These are phyloP conservation scores for Panulirus ornatus DNA, from an alignment of 1,140 invertebrate species.

Conservation along the genomic window DNA sequence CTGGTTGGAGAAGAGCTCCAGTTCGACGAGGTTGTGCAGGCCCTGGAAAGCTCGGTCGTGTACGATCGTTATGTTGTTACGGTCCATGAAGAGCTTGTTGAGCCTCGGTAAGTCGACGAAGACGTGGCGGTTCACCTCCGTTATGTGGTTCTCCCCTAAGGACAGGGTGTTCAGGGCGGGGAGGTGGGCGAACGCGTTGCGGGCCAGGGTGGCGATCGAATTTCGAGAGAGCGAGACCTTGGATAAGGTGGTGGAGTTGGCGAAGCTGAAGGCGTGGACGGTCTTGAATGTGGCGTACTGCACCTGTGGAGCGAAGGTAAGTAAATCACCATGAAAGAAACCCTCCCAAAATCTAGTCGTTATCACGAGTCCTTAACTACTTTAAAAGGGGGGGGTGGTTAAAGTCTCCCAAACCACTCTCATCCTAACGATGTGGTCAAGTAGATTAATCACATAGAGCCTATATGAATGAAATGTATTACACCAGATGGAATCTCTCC, in stretches of 20 bases:
- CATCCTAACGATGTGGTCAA: too few species aligned
- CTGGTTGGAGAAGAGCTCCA: constrained; percentile 85
- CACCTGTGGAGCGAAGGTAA: constrained; percentile 78
- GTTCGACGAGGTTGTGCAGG: constrained; percentile 82
- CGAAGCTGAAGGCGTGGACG: constrained; percentile 84
- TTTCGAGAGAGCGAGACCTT: constrained; percentile 78
- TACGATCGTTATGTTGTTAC: constrained; percentile 86
- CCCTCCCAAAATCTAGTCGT: too few species aligned
- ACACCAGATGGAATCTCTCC: too few species aligned
- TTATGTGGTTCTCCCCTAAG: constrained; percentile 85
- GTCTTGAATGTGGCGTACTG: constrained; percentile 85
- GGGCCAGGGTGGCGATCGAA: constrained; percentile 49
- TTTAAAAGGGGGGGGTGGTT: not conserved
- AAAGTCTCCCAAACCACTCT: too few species aligned
- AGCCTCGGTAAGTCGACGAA: constrained; percentile 86
- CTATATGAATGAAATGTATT: too few species aligned
- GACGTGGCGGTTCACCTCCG: constrained; percentile 84
- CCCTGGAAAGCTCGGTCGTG: constrained; percentile 86
- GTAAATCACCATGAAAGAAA: not conserved
- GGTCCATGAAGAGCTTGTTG: constrained; percentile 83
- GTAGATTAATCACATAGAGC: too few species aligned
- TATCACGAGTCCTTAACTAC: too few species aligned
- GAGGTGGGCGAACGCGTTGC: constrained; percentile 83
- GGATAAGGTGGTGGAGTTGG: constrained; percentile 83
- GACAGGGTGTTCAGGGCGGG: constrained; percentile 84